Conservation (phyloP, 2,113 vertebrate genomes). For the Poeciliopsis prolifica region DNA sequence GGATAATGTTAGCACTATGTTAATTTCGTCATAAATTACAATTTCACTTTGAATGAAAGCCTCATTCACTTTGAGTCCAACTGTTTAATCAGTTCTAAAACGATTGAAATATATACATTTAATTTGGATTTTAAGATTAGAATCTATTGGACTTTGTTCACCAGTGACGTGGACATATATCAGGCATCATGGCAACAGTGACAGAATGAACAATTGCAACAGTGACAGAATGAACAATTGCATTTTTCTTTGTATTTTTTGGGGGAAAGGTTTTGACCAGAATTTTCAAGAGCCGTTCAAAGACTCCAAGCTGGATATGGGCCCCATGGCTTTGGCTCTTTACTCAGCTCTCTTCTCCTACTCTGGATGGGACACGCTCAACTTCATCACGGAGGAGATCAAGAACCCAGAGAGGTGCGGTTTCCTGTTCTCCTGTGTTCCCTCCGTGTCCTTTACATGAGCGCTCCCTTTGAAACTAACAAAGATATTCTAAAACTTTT, state of each 20-base stretch:
- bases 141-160: no score
- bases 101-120: no score
- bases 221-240: no score
- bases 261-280: constrained; percentile 71
- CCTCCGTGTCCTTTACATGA: neutral
- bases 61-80: no score
- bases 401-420: constrained; percentile 82
- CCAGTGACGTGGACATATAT: no score
- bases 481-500: neutral
- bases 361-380: constrained; percentile 86
- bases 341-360: constrained; percentile 86
- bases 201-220: neutral
- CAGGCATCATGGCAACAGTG: neutral
- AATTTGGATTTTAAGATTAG: no score
- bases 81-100: no score
- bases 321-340: constrained; percentile 81
- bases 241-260: neutral
- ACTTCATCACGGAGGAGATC: constrained; percentile 86
- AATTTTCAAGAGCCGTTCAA: constrained; percentile 82
- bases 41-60: no score
- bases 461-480: neutral
- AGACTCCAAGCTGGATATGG: constrained; percentile 76
- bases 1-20: no score
- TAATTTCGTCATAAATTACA: no score
- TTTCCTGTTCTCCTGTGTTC: neutral